Evolutionary conservation across 2,888 invertebrate species (phyloP).

Genomic region (Agrotis segetum): DNA sequence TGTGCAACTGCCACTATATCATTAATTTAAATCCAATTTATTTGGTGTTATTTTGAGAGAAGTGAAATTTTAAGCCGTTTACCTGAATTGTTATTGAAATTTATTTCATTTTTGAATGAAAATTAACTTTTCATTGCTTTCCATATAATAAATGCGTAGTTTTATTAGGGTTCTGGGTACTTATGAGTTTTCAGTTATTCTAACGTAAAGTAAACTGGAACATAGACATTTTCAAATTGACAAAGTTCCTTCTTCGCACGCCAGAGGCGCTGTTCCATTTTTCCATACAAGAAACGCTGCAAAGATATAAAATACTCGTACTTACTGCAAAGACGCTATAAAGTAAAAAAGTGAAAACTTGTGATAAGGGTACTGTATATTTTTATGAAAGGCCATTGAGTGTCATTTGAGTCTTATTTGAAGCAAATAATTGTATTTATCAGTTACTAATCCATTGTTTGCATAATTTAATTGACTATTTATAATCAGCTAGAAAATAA

Average conservation of each 20-base stretch:
- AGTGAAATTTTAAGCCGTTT: conserved; percentile 33
- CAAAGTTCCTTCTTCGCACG: no score
- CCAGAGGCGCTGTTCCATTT: no score
- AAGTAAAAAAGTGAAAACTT: no score
- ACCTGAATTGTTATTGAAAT: conserved; percentile 4
- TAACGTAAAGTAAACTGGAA: no score
- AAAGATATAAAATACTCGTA: no score
- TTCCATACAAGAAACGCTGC: no score
- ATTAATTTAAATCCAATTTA: conserved; percentile 55
- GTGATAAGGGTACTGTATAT: no score
- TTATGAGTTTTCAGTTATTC: no score
- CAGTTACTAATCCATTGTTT: not conserved
- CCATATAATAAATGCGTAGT: not conserved
- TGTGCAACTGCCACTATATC: conserved; percentile 45
- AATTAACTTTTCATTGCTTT: not conserved
- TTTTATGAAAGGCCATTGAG: not conserved
- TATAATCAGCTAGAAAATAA: not conserved
- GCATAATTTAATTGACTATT: not conserved
- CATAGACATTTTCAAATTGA: no score
- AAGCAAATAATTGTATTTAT: not conserved
- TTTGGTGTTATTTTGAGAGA: conserved; percentile 31
- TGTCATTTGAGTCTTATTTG: not conserved
- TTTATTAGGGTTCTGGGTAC: not conserved
- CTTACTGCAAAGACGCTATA: no score
- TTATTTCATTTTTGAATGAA: conserved; percentile 8